Conservation (phyloP, 2,888 invertebrate species). For the Selenia dentaria region DNA sequence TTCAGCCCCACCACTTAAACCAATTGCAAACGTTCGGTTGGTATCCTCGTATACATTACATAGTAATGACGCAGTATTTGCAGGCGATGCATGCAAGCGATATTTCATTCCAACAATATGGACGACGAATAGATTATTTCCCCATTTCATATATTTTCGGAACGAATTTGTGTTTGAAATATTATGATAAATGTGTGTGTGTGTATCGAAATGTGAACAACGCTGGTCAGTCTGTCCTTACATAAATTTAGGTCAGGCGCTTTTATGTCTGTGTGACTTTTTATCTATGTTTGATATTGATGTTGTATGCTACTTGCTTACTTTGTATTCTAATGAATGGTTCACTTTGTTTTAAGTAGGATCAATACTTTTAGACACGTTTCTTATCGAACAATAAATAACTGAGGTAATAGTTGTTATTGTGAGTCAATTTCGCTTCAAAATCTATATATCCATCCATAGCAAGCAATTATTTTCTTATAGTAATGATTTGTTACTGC, state of each 20-base stretch:
- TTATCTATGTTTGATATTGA: not conserved
- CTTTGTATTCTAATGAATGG: no score
- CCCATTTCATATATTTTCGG: slow-evolving; percentile 18
- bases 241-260: not conserved
- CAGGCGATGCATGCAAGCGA: slow-evolving; percentile 25
- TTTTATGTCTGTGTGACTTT: not conserved
- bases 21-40: slow-evolving; percentile 54
- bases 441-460: no score
- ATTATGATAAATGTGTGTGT: slow-evolving; percentile 10
- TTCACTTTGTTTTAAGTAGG: no score
- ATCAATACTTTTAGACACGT: no score
- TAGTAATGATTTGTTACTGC: no score
- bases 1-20: slow-evolving; percentile 55
- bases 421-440: no score
- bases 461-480: no score
- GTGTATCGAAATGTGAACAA: not conserved
- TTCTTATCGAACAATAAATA: no score
- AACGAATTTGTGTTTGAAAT: slow-evolving; percentile 14
- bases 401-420: no score
- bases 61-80: slow-evolving; percentile 30
- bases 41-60: slow-evolving; percentile 30
- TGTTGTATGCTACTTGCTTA: not conserved
- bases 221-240: not conserved
- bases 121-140: slow-evolving; percentile 21
- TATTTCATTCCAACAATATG: slow-evolving; percentile 26